phyloP scores from a whole-genome alignment of 2,797 vertebrate species.

The Phalloptychus januarius region DNA sequence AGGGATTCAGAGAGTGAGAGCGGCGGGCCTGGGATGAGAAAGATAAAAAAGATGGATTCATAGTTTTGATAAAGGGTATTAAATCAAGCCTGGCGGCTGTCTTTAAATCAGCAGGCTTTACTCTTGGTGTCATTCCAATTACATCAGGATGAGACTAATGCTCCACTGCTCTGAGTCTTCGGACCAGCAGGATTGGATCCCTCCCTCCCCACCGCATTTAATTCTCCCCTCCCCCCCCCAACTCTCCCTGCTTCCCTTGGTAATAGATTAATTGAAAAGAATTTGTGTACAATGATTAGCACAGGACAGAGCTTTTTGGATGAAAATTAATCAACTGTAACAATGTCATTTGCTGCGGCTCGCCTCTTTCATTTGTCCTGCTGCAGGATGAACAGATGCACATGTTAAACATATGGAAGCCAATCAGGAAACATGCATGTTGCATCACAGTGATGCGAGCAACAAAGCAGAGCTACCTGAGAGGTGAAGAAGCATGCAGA shows the following conservation, averaged over 20 bases:
- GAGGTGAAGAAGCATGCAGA: conserved; percentile 23
- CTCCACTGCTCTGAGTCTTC: conserved; percentile 67
- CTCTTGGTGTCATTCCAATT: conserved; percentile 81
- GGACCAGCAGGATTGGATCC: conserved; percentile 72
- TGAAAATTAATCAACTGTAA: conserved; percentile 69
- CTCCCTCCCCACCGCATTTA: conserved; percentile 50
- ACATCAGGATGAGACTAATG: conserved; percentile 78
- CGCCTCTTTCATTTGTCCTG: conserved; percentile 25
- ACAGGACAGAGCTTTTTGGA: conserved; percentile 52
- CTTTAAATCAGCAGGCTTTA: conserved; percentile 77
- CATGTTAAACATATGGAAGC: conserved; percentile 15
- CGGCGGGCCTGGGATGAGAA: conserved; percentile 35
- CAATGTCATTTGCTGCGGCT: conserved; percentile 40
- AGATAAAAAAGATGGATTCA: conserved; percentile 76
- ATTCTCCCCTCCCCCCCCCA: background rate
- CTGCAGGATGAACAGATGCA: conserved; percentile 30
- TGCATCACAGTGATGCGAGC: conserved; percentile 8
- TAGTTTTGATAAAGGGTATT: conserved; percentile 79
- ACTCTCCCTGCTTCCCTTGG: conserved; percentile 57
- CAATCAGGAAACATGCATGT: conserved; percentile 16
- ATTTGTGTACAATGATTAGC: conserved; percentile 75
- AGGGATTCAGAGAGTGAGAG: conserved; percentile 35
- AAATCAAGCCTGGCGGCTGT: conserved; percentile 78
- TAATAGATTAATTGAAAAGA: conserved; percentile 79
- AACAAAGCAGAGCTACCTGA: conserved; percentile 9